Evolutionary conservation across 2,113 vertebrate species (phyloP).

Genomic region (Ploceus nigricollis): DNA sequence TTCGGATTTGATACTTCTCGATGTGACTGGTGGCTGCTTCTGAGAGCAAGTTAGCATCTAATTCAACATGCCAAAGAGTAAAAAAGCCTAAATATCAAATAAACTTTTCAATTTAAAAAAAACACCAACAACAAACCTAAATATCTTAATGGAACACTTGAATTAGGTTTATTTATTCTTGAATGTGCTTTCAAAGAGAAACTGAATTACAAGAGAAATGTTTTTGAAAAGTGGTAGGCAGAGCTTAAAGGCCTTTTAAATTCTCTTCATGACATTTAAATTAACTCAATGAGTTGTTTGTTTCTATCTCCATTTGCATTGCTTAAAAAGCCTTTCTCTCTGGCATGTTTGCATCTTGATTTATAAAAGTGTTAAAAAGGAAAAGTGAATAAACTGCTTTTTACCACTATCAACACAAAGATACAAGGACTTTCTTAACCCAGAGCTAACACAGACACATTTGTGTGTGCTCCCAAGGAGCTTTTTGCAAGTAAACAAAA

Average conservation of each 20-base stretch:
- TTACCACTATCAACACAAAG: background rate
- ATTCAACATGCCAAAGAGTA: background rate
- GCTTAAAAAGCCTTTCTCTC: background rate
- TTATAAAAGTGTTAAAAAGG: background rate
- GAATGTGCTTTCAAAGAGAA: background rate
- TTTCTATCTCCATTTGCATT: background rate
- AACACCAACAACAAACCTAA: background rate
- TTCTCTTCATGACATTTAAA: background rate
- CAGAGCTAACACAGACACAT: background rate
- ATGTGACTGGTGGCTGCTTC: background rate
- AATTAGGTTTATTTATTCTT: background rate
- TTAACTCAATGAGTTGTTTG: background rate
- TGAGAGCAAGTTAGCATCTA: background rate
- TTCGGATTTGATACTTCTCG: background rate
- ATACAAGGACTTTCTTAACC: background rate
- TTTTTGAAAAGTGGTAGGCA: background rate
- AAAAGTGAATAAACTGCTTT: background rate
- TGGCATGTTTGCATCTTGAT: background rate
- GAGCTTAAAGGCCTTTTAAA: constrained; percentile 5
- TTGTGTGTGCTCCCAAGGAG: background rate
- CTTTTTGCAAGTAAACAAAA: background rate
- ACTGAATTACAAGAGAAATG: background rate
- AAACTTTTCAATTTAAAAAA: background rate
- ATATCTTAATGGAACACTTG: background rate
- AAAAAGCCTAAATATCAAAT: background rate